phyloP scores from a whole-genome alignment of 1,140 invertebrate species.

The Hermetia illucens region DNA sequence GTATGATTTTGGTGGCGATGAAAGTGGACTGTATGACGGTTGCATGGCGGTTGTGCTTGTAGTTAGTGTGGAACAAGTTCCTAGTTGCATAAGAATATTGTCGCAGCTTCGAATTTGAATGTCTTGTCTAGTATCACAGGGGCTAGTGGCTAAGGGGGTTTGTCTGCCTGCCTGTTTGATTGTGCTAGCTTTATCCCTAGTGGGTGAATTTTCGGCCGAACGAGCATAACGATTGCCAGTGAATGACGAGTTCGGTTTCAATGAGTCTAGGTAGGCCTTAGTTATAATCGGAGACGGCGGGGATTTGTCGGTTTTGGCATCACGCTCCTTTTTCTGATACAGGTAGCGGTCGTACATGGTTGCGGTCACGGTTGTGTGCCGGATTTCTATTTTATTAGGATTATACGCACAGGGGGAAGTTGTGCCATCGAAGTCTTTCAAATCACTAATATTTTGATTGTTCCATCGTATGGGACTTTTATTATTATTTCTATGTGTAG shows the following conservation, averaged over 20 bases:
- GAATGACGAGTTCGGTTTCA: constrained; percentile 3
- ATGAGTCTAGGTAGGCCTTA: constrained; percentile 18
- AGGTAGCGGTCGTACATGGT: constrained; percentile 29
- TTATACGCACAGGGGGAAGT: constrained; percentile 17
- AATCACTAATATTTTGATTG: constrained; percentile 5
- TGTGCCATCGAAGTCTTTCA: not conserved
- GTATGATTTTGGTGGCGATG: no score
- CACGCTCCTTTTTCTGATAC: constrained; percentile 21
- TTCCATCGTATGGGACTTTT: constrained; percentile 20
- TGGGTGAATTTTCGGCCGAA: constrained; percentile 7
- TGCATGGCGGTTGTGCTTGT: not conserved
- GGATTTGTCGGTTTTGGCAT: constrained; percentile 16
- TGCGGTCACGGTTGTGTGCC: constrained; percentile 28
- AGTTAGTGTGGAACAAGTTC: not conserved
- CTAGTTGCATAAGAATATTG: constrained; percentile 9
- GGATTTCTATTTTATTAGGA: constrained; percentile 25
- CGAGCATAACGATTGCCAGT: constrained; percentile 3
- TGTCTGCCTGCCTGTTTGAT: not conserved
- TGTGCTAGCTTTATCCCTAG: constrained; percentile 1
- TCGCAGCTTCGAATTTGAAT: constrained; percentile 13
- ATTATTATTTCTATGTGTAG: constrained; percentile 20
- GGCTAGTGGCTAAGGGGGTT: no score
- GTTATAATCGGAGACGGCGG: constrained; percentile 17
- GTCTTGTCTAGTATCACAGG: no score
- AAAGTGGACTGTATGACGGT: not conserved